Conservation (phyloP, 2,797 vertebrate species). For the Eulemur mongoz region DNA sequence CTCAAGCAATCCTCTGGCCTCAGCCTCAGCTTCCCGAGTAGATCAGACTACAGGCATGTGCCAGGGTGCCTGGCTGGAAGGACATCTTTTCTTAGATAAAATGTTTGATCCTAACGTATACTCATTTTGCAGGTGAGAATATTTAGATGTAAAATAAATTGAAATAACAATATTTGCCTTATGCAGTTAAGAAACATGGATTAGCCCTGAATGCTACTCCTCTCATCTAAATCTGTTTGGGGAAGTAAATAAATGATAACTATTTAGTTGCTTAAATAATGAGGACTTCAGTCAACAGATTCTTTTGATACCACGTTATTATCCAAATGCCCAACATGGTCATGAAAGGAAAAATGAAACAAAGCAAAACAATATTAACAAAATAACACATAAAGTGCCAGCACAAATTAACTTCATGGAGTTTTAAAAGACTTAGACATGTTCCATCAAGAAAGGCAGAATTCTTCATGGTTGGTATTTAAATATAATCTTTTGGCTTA, state of each 20-base stretch:
- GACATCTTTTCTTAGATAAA: neutral
- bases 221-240: neutral
- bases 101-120: neutral
- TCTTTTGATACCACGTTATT: neutral
- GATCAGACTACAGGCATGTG: neutral
- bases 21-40: neutral
- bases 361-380: neutral
- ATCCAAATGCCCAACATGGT: neutral
- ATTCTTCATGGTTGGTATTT: constrained; percentile 7
- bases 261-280: neutral
- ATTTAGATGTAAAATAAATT: neutral
- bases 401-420: neutral
- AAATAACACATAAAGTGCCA: neutral
- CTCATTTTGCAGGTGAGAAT: neutral
- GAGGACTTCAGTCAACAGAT: neutral
- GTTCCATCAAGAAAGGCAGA: neutral
- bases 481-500: constrained; percentile 12
- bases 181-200: neutral
- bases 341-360: neutral
- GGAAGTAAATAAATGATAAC: neutral
- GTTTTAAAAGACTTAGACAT: neutral
- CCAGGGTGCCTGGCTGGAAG: neutral
- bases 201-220: neutral
- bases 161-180: neutral
- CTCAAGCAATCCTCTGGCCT: neutral